Conservation (phyloP, 2,888 invertebrate genomes). For the Creontiades dilutus region DNA sequence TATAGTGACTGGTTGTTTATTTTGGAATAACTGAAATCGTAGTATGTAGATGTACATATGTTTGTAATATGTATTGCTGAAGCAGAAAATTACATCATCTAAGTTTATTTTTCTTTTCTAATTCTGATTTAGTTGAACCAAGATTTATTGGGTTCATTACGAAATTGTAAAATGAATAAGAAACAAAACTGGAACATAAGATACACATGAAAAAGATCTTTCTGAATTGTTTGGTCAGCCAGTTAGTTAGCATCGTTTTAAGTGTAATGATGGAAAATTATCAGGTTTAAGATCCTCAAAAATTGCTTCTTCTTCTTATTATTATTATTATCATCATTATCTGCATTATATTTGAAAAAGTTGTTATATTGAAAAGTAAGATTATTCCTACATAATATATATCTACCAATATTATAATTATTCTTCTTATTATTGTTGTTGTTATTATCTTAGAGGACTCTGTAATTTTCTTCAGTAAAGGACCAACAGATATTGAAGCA, state of each 20-base stretch:
- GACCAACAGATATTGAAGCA: slow-evolving; percentile 35
- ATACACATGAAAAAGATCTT: neutral
- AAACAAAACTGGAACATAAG: neutral
- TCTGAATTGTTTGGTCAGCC: neutral
- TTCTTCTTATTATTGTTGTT: slow-evolving; percentile 43
- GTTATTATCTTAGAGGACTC: neutral
- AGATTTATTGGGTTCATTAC: neutral
- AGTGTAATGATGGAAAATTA: neutral
- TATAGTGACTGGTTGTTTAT: slow-evolving; percentile 60
- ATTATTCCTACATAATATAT: slow-evolving; percentile 53
- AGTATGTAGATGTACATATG: slow-evolving; percentile 54
- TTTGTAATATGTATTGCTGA: slow-evolving; percentile 19
- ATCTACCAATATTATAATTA: slow-evolving; percentile 53
- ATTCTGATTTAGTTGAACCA: neutral
- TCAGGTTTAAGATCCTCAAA: slow-evolving; percentile 31
- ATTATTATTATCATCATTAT: neutral
- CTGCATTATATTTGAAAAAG: neutral
- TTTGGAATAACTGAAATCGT: slow-evolving; percentile 56
- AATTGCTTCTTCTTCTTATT: slow-evolving; percentile 34
- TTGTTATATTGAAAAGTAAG: slow-evolving; percentile 50
- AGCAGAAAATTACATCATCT: neutral
- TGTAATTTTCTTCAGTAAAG: slow-evolving; percentile 46
- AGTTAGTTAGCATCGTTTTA: neutral
- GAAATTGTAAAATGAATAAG: neutral
- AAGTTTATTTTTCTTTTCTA: neutral